phyloP scores from a whole-genome alignment of 2,113 vertebrate species.

The Oryzias celebensis region DNA sequence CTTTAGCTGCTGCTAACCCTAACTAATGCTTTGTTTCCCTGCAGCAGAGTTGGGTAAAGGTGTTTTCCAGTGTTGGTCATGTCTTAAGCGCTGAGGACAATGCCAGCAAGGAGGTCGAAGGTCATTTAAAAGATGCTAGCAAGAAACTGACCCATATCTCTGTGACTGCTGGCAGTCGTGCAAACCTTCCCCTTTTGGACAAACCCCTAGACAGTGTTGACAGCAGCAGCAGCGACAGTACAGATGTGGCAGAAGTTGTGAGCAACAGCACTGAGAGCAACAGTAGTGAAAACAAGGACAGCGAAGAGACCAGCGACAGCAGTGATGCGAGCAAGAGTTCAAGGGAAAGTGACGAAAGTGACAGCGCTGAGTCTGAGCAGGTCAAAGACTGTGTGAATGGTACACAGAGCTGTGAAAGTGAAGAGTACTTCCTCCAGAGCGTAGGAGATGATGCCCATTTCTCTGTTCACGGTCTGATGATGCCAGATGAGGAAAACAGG shows the following conservation, averaged over 20 bases:
- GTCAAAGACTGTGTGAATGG: conserved; percentile 53
- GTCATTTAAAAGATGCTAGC: conserved; percentile 14
- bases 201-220: conserved; percentile 31
- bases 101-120: conserved; percentile 42
- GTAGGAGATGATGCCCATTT: conserved; percentile 66
- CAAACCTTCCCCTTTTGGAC: conserved; percentile 15
- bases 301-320: conserved; percentile 41
- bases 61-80: conserved; percentile 32
- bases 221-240: conserved; percentile 16
- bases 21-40: conserved; percentile 5
- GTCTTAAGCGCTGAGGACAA: conserved; percentile 52
- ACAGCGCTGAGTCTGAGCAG: conserved; percentile 42
- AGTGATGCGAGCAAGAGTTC: conserved; percentile 41
- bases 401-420: conserved; percentile 68
- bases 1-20: background rate
- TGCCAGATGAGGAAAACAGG: conserved; percentile 61
- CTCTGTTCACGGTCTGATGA: conserved; percentile 54
- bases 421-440: conserved; percentile 63
- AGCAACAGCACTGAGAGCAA: conserved; percentile 34
- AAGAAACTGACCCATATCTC: conserved; percentile 8
- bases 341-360: conserved; percentile 50
- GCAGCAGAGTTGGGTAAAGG: conserved; percentile 48
- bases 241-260: background rate
- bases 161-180: background rate
- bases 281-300: conserved; percentile 48